Conservation (phyloP, 2,113 vertebrate species). For the Pao palembangensis region DNA sequence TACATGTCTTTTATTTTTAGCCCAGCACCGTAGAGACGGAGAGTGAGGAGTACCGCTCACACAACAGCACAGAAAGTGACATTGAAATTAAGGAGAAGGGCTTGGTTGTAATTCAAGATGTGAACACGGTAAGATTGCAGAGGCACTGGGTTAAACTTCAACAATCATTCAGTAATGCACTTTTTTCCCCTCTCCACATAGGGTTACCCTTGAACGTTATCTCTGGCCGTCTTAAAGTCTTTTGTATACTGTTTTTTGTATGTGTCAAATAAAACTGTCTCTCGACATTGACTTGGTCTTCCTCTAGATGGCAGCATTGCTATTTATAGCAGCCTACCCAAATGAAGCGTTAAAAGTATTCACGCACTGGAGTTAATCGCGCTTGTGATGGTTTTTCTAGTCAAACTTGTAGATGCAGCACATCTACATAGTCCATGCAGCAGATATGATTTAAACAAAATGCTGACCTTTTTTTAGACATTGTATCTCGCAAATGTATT, state of each 20-base stretch:
- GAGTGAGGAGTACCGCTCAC: slow-evolving; percentile 77
- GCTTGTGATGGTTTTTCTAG: too few species aligned
- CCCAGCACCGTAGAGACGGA: slow-evolving; percentile 64
- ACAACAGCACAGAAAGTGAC: slow-evolving; percentile 78
- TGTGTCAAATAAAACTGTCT: slow-evolving; percentile 45
- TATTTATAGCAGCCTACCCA: not conserved
- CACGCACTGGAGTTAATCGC: too few species aligned
- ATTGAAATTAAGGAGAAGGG: slow-evolving; percentile 67
- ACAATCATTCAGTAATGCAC: not conserved
- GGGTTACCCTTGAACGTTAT: slow-evolving; percentile 21
- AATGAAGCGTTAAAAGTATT: not conserved
- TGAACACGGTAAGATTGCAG: slow-evolving; percentile 39
- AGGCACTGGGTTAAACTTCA: too few species aligned
- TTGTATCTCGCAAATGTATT: too few species aligned
- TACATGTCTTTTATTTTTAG: slow-evolving; percentile 50
- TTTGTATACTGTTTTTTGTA: slow-evolving; percentile 9
- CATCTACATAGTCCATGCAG: too few species aligned
- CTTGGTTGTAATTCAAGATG: slow-evolving; percentile 54
- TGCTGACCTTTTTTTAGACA: too few species aligned
- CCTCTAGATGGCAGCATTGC: slow-evolving; percentile 58
- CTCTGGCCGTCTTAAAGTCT: slow-evolving; percentile 27
- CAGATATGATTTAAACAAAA: too few species aligned
- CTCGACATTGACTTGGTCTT: not conserved
- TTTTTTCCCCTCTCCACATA: slow-evolving; percentile 7
- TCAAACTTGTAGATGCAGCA: too few species aligned